Evolutionary conservation across 2,888 invertebrate species (phyloP).

Genomic region (Subacronicta megacephala): DNA sequence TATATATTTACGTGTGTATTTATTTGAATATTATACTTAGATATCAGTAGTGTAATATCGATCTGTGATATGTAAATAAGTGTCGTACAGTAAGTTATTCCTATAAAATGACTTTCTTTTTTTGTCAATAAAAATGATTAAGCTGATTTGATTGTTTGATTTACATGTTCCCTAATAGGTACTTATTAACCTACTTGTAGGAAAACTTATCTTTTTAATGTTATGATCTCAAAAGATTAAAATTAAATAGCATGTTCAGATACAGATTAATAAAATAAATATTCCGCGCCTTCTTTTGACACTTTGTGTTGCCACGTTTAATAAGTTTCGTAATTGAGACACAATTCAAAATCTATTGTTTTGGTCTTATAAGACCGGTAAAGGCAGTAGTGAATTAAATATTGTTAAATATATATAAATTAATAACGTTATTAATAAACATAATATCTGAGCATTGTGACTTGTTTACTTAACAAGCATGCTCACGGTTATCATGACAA

Average conservation of each 20-base stretch:
- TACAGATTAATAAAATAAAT: too few relatives aligned
- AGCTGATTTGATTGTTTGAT: not conserved
- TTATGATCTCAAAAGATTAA: too few relatives aligned
- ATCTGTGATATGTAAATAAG: slow-evolving; percentile 58
- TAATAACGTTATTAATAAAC: slow-evolving; percentile 22
- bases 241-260: too few relatives aligned
- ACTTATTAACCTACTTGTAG: too few relatives aligned
- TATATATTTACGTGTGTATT: slow-evolving; percentile 33
- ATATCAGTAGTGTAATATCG: slow-evolving; percentile 41
- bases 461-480: slow-evolving; percentile 36
- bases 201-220: too few relatives aligned
- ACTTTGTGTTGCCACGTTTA: too few relatives aligned
- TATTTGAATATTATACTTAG: slow-evolving; percentile 24
- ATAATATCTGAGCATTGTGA: slow-evolving; percentile 14
- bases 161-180: not conserved
- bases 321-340: too few relatives aligned
- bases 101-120: slow-evolving; percentile 26
- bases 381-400: too few relatives aligned
- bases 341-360: too few relatives aligned
- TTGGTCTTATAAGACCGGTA: too few relatives aligned
- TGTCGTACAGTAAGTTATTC: slow-evolving; percentile 27
- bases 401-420: slow-evolving; percentile 13
- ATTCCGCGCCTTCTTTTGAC: too few relatives aligned
- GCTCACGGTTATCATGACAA: slow-evolving; percentile 23
- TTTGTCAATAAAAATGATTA: slow-evolving; percentile 44